Base-by-base conservation (phyloP, 2,888 invertebrate species). In the Lasioglossum calceatum region DNA sequence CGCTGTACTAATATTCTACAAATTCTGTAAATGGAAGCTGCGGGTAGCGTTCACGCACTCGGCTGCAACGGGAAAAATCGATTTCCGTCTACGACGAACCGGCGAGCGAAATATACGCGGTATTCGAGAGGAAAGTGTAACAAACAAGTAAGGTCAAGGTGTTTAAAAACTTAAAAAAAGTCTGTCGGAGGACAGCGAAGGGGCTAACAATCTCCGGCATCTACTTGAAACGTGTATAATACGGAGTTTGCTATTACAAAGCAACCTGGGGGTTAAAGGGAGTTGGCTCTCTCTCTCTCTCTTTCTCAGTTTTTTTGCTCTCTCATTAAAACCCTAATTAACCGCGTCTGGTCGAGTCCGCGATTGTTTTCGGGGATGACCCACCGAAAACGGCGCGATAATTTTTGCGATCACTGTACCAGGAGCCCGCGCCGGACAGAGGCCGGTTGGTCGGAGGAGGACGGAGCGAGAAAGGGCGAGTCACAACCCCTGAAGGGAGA, bases 381-480 rank as follows among this genome's bases (percentile, higher is more conserved):
- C 88, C 83, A 85, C 74, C 85, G 85, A 85, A 86, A 88, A 81
- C 82, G 86, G 88, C 50, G 88, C 84, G 86, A 89, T 91, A 91
- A 91, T 92, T 92, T 92, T 91, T 92, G 90, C 89, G 88, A 89
- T 87, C 88, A 76, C 87, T 89, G 87, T 87, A 88, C 89, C 81
- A 74, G 73, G 79, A 84, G 70, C 73, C 71, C 77, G 50, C 77
- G 81, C 81, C 78, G 88, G 83, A 85, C 85, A 75, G 78, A 71
- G 85, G 81, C 61, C 77, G 75, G 44, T 42, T 39, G 76, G 70
- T 27, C 19, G 39, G 50, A 72, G 71, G n/a, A 77, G 44, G 61
- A 36, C 16, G 54, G 42, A 73, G 77, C 27, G 44, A 74, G 58
- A 58, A 19, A 42, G 44, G 70, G 39, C 47, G 72, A 81, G 84